phyloP scores from a whole-genome alignment of 2,888 invertebrate genomes.

The Noctua fimbriata region DNA sequence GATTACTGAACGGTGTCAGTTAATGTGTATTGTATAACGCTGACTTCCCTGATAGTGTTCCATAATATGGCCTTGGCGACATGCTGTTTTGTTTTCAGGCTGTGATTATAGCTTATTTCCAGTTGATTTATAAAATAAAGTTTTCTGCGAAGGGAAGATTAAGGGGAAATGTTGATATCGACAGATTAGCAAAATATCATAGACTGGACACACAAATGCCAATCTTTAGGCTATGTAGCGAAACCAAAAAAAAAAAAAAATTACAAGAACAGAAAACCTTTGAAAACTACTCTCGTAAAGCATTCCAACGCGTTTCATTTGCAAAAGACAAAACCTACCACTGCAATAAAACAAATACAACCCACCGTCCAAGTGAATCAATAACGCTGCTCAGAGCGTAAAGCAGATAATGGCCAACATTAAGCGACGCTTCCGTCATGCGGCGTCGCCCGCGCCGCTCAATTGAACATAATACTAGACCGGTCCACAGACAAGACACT shows the following conservation, averaged over 20 bases:
- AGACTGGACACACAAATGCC: background rate
- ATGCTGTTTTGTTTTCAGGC: background rate
- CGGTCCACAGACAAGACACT: slow-evolving; percentile 10
- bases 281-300: background rate
- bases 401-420: slow-evolving; percentile 40
- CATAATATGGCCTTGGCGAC: slow-evolving; percentile 34
- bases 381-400: slow-evolving; percentile 29
- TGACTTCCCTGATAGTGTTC: slow-evolving; percentile 17
- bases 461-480: slow-evolving; percentile 55
- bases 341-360: background rate
- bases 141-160: background rate
- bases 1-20: slow-evolving; percentile 5
- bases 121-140: background rate
- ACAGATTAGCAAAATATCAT: background rate
- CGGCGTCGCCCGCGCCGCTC: slow-evolving; percentile 36
- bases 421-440: slow-evolving; percentile 47
- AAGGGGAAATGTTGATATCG: background rate
- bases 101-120: too few species aligned
- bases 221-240: background rate
- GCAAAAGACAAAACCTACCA: background rate
- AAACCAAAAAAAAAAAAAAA: background rate
- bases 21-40: slow-evolving; percentile 42
- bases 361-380: slow-evolving; percentile 19
- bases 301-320: background rate
- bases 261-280: background rate